Evolutionary conservation across 1,140 invertebrate species (phyloP), one percentile per base, ranked within the genome.

Genomic region (Drosophila rhopaloa): DNA sequence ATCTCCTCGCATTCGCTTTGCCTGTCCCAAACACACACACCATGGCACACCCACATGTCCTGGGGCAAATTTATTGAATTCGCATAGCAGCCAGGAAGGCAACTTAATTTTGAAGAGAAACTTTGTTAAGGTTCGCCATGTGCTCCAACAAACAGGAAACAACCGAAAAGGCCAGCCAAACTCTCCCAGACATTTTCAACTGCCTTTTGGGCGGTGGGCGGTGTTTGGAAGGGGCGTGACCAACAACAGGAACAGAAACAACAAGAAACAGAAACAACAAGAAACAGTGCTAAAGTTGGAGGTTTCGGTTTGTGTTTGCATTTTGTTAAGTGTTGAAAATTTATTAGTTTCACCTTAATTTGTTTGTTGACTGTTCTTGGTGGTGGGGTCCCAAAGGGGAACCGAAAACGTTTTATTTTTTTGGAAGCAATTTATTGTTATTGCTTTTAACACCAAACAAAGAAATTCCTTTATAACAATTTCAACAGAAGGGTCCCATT

Each of bases 101-200:
- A 86, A 89, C 79, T 86, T 88, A 76, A 86, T 86, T 86, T 86
- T 62, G 71, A 73, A 76, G 66, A 70, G 66, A 86, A 86, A 86
- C 84, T 86, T 86, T 86, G 83, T 88, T 79, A 83, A 82, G 77
- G 83, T 62, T 76, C 66, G 58, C 82, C 83, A 88, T 76, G 79
- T 79, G 79, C 75, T 72, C 13, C 63, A 61, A 14, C 41, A 70
- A 66, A 58, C 38, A 54, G 59, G 29, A 65, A 76, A 29, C 19
- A 43, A 51, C 40, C n/a, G 53, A 47, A 62, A 84, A 62, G 63
- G 60, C 44, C 58, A 80, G 14, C 40, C 6, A 61, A 56, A 24
- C 46, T 43, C 55, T 51, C 48, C 58, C 76, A 81, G 66, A 88
- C 79, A 73, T 73, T 79, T 79, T 83, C 76, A 76, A 86, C 76